Conservation (phyloP, 1,140 invertebrate genomes). For the Solenopsis fugax region DNA sequence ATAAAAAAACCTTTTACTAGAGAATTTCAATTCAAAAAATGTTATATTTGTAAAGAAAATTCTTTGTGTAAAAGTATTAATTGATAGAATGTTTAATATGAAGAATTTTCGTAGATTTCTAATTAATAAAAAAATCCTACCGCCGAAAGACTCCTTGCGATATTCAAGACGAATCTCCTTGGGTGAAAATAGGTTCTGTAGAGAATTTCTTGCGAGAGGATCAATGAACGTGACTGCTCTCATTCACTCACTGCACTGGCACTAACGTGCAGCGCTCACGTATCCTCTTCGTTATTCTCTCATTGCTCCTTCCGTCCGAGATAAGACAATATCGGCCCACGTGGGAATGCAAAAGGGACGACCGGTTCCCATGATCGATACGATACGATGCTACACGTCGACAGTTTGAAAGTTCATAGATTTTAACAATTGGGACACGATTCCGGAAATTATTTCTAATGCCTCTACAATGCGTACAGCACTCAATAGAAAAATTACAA, state of each 20-base stretch:
- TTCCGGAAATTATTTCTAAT: neutral
- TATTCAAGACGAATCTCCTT: neutral
- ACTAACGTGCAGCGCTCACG: slow-evolving; percentile 44
- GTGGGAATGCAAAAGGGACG: slow-evolving; percentile 19
- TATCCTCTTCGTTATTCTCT: slow-evolving; percentile 40
- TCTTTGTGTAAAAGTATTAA: neutral
- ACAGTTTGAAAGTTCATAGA: neutral
- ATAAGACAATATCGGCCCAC: slow-evolving; percentile 58
- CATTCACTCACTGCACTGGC: slow-evolving; percentile 39
- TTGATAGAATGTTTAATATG: neutral
- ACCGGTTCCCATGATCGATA: neutral
- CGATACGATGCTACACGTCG: neutral
- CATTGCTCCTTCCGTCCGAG: slow-evolving; percentile 55
- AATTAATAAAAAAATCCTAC: slow-evolving; percentile 1
- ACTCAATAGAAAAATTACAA: neutral
- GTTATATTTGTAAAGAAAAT: neutral
- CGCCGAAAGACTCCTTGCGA: neutral
- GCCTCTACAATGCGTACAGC: neutral
- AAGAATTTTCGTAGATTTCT: neutral
- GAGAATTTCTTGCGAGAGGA: slow-evolving; percentile 14
- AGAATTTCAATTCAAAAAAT: neutral
- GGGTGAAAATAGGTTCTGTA: neutral
- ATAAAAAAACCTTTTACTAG: neutral
- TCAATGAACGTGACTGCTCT: slow-evolving; percentile 13
- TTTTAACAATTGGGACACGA: neutral